Percentiles rank a stretch among this genome's conserved stretches.
Evolutionary conservation across 2,888 invertebrate species (phyloP).

Genomic region (Thereva unica): DNA sequence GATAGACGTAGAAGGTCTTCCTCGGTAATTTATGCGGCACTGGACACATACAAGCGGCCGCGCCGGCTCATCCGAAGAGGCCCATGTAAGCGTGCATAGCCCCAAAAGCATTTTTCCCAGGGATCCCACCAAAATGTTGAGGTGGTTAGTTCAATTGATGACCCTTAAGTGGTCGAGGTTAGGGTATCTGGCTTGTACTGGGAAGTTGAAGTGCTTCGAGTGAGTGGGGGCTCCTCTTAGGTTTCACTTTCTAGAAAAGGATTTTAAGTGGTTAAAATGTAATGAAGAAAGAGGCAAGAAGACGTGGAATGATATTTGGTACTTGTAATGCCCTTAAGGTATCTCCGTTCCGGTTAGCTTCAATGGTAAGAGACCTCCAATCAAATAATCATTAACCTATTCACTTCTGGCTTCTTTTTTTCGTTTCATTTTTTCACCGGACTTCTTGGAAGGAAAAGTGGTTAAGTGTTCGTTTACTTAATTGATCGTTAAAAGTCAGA

Average conservation of each 20-base stretch:
- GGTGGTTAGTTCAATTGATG: conserved; percentile 24
- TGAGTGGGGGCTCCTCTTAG: neutral
- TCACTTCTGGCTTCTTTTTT: no score
- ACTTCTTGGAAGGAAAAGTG: no score
- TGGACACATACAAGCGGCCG: conserved; percentile 4
- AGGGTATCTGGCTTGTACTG: neutral
- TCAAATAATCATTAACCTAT: no score
- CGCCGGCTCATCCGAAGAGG: conserved; percentile 5
- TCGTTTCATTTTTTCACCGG: no score
- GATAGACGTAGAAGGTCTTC: conserved; percentile 17
- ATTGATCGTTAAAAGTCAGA: no score
- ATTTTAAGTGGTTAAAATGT: no score
- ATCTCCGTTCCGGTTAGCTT: no score
- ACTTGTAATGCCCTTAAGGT: no score
- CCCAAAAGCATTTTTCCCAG: conserved; percentile 18
- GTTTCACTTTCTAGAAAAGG: neutral
- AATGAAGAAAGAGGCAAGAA: no score
- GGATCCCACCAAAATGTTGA: conserved; percentile 8
- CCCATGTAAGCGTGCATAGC: neutral
- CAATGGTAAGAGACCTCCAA: no score
- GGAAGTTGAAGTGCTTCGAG: neutral
- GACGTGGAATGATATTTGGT: no score
- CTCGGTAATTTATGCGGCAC: conserved; percentile 18
- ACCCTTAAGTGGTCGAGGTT: conserved; percentile 18
- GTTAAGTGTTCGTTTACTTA: no score